These are phyloP conservation scores for Brachyptera risi DNA, from an alignment of 2,888 invertebrate genomes.

Conservation along the genomic window DNA sequence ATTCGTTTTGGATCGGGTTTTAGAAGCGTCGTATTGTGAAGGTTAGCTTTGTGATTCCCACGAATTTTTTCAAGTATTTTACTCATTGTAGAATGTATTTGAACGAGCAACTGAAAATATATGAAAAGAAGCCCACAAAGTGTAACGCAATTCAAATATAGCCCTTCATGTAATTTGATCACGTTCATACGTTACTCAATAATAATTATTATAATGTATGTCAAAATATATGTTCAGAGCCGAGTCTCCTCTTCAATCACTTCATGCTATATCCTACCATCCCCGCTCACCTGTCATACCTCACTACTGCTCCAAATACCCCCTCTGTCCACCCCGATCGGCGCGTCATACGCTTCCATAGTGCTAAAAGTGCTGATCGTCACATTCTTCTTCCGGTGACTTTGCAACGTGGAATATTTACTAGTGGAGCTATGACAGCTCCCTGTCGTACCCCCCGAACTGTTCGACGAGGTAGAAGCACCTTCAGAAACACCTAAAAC, in stretches of 20 bases:
- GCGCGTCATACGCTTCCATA: slow-evolving; percentile 35
- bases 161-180: too few relatives aligned
- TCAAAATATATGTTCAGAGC: too few relatives aligned
- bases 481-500: slow-evolving; percentile 43
- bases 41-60: too few relatives aligned
- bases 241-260: slow-evolving; percentile 25
- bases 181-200: too few relatives aligned
- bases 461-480: slow-evolving; percentile 35
- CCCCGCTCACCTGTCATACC: slow-evolving; percentile 29
- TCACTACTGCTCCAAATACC: slow-evolving; percentile 31
- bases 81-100: too few relatives aligned
- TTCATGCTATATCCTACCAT: slow-evolving; percentile 17
- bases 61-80: too few relatives aligned
- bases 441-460: slow-evolving; percentile 32
- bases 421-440: slow-evolving; percentile 40
- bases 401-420: slow-evolving; percentile 44
- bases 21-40: too few relatives aligned
- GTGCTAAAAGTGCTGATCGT: slow-evolving; percentile 47
- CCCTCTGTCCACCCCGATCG: background rate
- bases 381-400: slow-evolving; percentile 43
- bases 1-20: too few relatives aligned
- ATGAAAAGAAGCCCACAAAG: too few relatives aligned
- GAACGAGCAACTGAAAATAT: too few relatives aligned
- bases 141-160: too few relatives aligned
- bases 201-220: too few relatives aligned